phyloP scores from a whole-genome alignment of 53 echinoderm and acorn worm genomes.

The Arbacia lixula region DNA sequence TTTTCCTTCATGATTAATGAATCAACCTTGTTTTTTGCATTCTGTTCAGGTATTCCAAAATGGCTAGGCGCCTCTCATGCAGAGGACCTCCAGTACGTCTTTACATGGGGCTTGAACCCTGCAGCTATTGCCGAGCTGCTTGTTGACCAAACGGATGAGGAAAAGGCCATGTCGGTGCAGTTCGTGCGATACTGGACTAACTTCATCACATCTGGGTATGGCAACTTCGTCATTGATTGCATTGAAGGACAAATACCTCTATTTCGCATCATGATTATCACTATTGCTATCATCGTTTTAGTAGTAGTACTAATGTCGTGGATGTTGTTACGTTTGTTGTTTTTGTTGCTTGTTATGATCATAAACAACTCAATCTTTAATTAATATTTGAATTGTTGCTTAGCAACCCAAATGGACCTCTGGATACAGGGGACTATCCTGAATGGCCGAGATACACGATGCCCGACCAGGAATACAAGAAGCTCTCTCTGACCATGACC shows the following conservation, averaged over 20 bases:
- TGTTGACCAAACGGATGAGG: slow-evolving; percentile 59
- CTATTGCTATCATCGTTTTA: too few species aligned
- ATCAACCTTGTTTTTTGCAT: too few species aligned
- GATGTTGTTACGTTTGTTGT: too few species aligned
- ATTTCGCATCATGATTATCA: too few species aligned
- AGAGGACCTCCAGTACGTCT: slow-evolving; percentile 73
- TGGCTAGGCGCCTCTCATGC: slow-evolving; percentile 79
- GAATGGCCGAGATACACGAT: slow-evolving; percentile 50
- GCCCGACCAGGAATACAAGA: slow-evolving; percentile 61
- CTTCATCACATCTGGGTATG: slow-evolving; percentile 68
- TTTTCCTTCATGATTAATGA: too few species aligned
- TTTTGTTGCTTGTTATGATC: too few species aligned
- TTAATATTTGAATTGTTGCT: background rate
- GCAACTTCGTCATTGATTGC: background rate
- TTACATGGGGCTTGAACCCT: slow-evolving; percentile 68
- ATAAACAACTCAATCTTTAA: too few species aligned
- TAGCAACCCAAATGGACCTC: slow-evolving; percentile 43
- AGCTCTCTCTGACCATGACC: slow-evolving; percentile 46
- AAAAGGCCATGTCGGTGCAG: slow-evolving; percentile 58
- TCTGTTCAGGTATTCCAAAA: slow-evolving; percentile 62
- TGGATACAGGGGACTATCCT: slow-evolving; percentile 14
- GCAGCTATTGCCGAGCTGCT: slow-evolving; percentile 1
- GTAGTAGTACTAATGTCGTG: too few species aligned
- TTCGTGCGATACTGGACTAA: slow-evolving; percentile 77
- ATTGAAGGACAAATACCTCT: too few species aligned